Conservation (phyloP, 2,113 vertebrate species). For the Vimba vimba region DNA sequence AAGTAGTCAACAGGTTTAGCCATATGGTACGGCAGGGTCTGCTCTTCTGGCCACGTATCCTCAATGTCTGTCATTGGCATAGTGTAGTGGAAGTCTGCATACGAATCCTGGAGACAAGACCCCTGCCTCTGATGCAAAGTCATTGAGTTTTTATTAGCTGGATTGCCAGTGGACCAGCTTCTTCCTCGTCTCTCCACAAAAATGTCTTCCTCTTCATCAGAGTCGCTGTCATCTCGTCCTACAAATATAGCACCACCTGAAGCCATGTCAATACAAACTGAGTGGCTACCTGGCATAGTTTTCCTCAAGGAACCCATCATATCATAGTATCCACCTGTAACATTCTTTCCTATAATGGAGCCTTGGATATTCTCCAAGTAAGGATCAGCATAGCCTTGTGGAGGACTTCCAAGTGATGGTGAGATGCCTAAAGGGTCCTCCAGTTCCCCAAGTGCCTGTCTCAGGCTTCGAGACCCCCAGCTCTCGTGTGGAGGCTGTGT, state of each 20-base stretch:
- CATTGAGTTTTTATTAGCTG: slow-evolving; percentile 72
- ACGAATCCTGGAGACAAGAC: slow-evolving; percentile 67
- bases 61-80: slow-evolving; percentile 78
- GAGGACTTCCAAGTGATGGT: slow-evolving; percentile 57
- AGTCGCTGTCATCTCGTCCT: slow-evolving; percentile 68
- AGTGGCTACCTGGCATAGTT: slow-evolving; percentile 76
- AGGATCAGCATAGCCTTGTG: slow-evolving; percentile 66
- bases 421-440: slow-evolving; percentile 80
- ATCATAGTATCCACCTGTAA: slow-evolving; percentile 74
- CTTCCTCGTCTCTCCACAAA: slow-evolving; percentile 68
- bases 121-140: slow-evolving; percentile 62
- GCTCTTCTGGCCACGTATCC: slow-evolving; percentile 76
- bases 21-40: slow-evolving; percentile 65
- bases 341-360: slow-evolving; percentile 59
- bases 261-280: slow-evolving; percentile 73
- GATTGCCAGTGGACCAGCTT: slow-evolving; percentile 84
- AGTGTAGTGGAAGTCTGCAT: slow-evolving; percentile 76
- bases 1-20: slow-evolving; percentile 70
- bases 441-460: slow-evolving; percentile 78
- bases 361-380: slow-evolving; percentile 68
- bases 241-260: slow-evolving; percentile 68
- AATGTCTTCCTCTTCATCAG: slow-evolving; percentile 72
- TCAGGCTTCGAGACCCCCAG: slow-evolving; percentile 78
- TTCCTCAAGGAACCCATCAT: slow-evolving; percentile 82
- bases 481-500: slow-evolving; percentile 66